Evolutionary conservation across 2,888 invertebrate genomes (phyloP), one percentile per base, ranked within the genome.

Genomic region (Ormyrus rosae): DNA sequence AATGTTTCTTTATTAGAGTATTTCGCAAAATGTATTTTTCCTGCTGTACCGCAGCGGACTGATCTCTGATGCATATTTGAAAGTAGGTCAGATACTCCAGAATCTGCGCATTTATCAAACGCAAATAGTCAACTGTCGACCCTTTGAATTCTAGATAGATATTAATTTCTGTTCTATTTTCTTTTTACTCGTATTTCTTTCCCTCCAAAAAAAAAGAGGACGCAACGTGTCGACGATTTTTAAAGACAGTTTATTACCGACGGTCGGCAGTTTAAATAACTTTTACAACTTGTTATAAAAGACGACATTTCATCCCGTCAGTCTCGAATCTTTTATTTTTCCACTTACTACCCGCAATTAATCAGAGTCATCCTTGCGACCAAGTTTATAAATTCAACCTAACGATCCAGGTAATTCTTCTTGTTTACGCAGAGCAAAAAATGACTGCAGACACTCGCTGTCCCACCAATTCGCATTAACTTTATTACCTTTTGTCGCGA

Each of bases 91-190:
- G 50, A 65, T 58, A 56, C 56, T 56, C 60, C 60, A 11, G 56
- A 64, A 74, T 65, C 56, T 7, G 11, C 65, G 48, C 74, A 58
- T 58, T 74, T 65, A 65, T 74, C 74, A 74, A 56, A 74, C 48
- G 11, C 48, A 65, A 74, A 74, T 64, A 74, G 65, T 65, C 64
- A 58, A 64, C 55, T 74, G 74, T 34, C 74, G 58, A 74, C 56
- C 48, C 13, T 51, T 61, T 69, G 46, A n/a, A 9, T 69, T 46
- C 70, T 6, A 50, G 58, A 70, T 13, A 19, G 60, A 70, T 70
- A 60, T 50, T 11, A 19, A 60, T 60, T 70, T 58, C 46, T 69
- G 48, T 13, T 46, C 5, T 48, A 45, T 2, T 68, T 53, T 65
- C 13, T 10, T 55, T 53, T 9, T 2, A 53, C 53, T 9, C 7